A percentile compares a stretch with the other conserved stretches of the same genome.
Conservation (phyloP, 92 coral and sea anemone genomes). For the Anthopleura xanthogrammica region DNA sequence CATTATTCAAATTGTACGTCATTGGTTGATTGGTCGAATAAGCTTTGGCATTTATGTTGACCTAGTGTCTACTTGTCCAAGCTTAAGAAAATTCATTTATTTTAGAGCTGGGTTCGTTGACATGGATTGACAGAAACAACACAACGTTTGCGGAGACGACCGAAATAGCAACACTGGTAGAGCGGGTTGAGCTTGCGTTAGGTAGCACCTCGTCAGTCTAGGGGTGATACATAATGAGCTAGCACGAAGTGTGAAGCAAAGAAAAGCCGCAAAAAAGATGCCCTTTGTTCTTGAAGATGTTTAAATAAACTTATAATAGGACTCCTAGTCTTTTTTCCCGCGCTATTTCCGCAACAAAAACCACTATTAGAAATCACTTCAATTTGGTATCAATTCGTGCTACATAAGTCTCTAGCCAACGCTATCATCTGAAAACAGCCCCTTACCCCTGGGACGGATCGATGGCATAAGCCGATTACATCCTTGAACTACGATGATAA, state of each 20-base stretch:
- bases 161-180: conserved; percentile 61
- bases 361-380: not conserved
- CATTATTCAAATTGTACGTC: not conserved
- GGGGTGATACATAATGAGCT: not conserved
- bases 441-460: not conserved
- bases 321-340: conserved; percentile 5
- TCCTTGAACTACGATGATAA: not conserved
- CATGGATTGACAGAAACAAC: conserved; percentile 59
- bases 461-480: conserved; percentile 8
- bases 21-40: not conserved
- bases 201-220: not conserved
- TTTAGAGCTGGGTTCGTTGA: conserved; percentile 52
- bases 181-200: not conserved
- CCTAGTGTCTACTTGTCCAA: conserved; percentile 60
- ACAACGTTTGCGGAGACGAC: conserved; percentile 37
- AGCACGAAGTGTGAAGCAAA: conserved; percentile 7
- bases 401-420: not conserved
- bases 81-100: conserved; percentile 64
- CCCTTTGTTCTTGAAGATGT: not conserved
- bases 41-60: conserved; percentile 45
- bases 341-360: conserved; percentile 13
- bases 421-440: not conserved
- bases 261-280: not conserved
- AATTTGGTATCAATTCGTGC: not conserved
- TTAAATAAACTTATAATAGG: conserved; percentile 5